A percentile compares a stretch with the other conserved stretches of the same genome.
Conservation (phyloP, 2,888 invertebrate species). For the Eupelmus urozonus region DNA sequence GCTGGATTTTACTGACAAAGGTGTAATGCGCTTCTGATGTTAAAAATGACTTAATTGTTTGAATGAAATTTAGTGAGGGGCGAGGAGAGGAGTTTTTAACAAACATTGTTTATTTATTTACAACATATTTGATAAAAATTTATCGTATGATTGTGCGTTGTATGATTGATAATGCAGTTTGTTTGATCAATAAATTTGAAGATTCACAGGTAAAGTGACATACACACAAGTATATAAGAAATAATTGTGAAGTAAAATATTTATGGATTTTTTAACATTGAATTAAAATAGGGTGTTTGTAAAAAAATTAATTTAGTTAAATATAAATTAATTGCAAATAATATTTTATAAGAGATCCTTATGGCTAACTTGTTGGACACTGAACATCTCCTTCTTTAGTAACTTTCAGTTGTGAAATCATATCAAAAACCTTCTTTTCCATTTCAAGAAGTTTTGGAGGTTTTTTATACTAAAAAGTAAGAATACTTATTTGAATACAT, state of each 20-base stretch:
- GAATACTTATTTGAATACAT: neutral
- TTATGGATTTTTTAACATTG: neutral
- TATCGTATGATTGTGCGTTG: too few relatives aligned
- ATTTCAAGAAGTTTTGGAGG: slow-evolving; percentile 84
- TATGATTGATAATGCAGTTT: slow-evolving; percentile 3
- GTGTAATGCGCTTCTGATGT: too few relatives aligned
- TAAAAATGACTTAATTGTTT: too few relatives aligned
- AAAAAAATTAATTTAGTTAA: neutral
- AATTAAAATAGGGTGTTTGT: neutral
- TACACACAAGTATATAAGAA: too few relatives aligned
- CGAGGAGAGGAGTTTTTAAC: slow-evolving; percentile 25
- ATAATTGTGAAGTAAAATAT: neutral
- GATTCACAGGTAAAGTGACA: too few relatives aligned
- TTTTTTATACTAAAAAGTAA: slow-evolving; percentile 84
- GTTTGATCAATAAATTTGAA: too few relatives aligned
- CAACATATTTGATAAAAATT: slow-evolving; percentile 19
- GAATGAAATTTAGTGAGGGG: neutral
- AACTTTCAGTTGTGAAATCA: slow-evolving; percentile 69
- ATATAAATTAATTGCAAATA: slow-evolving; percentile 11
- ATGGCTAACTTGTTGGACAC: slow-evolving; percentile 71
- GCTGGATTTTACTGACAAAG: too few relatives aligned
- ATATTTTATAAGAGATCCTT: neutral
- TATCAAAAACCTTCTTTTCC: slow-evolving; percentile 80
- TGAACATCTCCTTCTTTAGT: slow-evolving; percentile 71
- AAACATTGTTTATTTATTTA: slow-evolving; percentile 13